These are phyloP conservation scores for Chrysodeixis includens DNA, from an alignment of 2,888 invertebrate genomes.

Conservation along the genomic window DNA sequence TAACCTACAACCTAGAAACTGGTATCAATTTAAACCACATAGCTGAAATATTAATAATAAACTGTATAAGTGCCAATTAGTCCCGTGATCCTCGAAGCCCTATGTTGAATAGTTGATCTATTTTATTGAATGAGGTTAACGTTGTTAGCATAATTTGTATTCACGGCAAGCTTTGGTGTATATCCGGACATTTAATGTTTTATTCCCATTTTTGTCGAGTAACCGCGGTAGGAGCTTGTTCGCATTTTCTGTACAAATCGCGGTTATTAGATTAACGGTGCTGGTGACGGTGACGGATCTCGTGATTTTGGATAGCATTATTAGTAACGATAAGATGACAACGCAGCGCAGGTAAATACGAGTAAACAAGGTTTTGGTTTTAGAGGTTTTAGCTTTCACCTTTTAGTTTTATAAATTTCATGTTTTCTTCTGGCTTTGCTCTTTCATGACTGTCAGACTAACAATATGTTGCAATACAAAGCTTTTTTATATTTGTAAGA, in stretches of 20 bases:
- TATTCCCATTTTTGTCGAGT: constrained; percentile 42
- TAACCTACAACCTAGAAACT: no score
- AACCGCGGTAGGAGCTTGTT: constrained; percentile 52
- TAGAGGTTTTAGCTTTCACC: neutral
- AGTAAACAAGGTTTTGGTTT: constrained; percentile 38
- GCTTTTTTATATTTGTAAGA: no score
- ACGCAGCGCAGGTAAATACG: constrained; percentile 33
- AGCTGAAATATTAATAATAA: no score
- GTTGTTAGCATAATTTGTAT: neutral
- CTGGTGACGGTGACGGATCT: constrained; percentile 65
- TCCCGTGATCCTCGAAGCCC: constrained; percentile 2
- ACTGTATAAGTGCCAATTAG: constrained; percentile 1
- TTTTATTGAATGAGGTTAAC: neutral
- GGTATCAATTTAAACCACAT: no score
- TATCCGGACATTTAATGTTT: constrained; percentile 37
- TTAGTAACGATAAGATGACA: constrained; percentile 46
- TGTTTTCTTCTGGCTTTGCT: no score
- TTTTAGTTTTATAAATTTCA: constrained; percentile 8
- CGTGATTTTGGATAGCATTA: constrained; percentile 57
- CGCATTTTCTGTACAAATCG: constrained; percentile 66
- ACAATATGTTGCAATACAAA: no score
- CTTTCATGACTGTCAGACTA: constrained; percentile 12
- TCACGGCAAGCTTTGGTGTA: neutral
- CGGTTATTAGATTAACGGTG: constrained; percentile 66
- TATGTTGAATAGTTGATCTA: constrained; percentile 2